Evolutionary conservation across 2,797 vertebrate species (phyloP).

Genomic region (Cichlasoma orientale): DNA sequence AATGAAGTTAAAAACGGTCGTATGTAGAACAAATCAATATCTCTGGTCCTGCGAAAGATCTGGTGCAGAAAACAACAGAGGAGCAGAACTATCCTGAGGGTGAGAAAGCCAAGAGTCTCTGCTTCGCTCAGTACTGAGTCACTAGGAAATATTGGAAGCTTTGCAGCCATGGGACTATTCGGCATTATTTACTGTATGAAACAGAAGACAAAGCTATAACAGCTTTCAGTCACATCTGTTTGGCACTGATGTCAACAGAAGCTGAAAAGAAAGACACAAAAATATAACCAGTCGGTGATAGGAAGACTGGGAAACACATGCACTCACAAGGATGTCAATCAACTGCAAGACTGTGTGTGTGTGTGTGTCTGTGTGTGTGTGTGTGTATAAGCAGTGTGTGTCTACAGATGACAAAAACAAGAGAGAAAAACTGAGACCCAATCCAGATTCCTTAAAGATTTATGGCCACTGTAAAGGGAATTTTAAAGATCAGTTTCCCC

Average conservation of each 20-base stretch:
- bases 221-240: neutral
- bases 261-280: neutral
- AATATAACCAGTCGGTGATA: neutral
- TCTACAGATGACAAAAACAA: neutral
- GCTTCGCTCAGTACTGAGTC: slow-evolving; percentile 34
- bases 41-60: slow-evolving; percentile 25
- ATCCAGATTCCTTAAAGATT: slow-evolving; percentile 24
- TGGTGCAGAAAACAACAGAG: slow-evolving; percentile 36
- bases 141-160: slow-evolving; percentile 22
- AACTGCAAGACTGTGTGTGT: neutral
- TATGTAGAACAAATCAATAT: slow-evolving; percentile 40
- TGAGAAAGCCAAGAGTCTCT: slow-evolving; percentile 4
- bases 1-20: slow-evolving; percentile 18
- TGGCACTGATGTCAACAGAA: neutral
- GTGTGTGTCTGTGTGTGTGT: neutral
- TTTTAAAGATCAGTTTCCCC: slow-evolving; percentile 30
- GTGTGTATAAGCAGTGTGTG: neutral
- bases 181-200: neutral
- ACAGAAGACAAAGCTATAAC: neutral
- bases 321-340: neutral
- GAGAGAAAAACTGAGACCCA: neutral
- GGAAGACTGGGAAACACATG: neutral
- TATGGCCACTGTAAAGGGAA: slow-evolving; percentile 3
- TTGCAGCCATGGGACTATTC: neutral
- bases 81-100: slow-evolving; percentile 20